Conservation (phyloP, 2,113 vertebrate species). For the Phoenicopterus ruber region DNA sequence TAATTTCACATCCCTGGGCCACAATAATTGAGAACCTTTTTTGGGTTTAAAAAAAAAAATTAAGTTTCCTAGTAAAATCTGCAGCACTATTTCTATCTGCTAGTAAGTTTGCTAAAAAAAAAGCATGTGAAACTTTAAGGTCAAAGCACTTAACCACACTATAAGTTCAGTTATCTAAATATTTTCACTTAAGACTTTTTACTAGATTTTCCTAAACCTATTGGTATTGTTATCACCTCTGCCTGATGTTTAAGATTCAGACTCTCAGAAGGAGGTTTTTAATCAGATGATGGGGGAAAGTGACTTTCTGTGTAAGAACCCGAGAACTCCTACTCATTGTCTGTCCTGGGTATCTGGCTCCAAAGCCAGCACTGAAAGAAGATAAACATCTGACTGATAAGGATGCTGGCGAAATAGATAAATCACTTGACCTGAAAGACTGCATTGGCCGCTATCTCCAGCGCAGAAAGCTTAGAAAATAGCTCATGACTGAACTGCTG, state of each 20-base stretch:
- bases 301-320: not conserved
- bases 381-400: not conserved
- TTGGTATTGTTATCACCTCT: not conserved
- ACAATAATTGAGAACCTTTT: not conserved
- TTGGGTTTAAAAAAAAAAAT: not conserved
- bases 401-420: not conserved
- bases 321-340: not conserved
- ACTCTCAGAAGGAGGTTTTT: not conserved
- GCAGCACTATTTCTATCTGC: not conserved
- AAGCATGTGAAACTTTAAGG: not conserved
- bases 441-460: not conserved
- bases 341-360: not conserved
- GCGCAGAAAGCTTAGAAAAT: not conserved
- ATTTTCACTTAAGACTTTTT: not conserved
- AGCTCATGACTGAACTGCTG: not conserved
- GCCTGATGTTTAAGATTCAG: not conserved
- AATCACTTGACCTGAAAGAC: not conserved
- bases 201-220: not conserved
- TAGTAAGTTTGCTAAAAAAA: not conserved
- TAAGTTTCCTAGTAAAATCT: not conserved
- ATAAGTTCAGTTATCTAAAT: not conserved
- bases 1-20: not conserved
- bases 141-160: not conserved
- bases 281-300: not conserved
- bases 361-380: not conserved